These are phyloP conservation scores for Alloscopus bannaensis DNA, from an alignment of 2,888 invertebrate species.

Conservation along the genomic window DNA sequence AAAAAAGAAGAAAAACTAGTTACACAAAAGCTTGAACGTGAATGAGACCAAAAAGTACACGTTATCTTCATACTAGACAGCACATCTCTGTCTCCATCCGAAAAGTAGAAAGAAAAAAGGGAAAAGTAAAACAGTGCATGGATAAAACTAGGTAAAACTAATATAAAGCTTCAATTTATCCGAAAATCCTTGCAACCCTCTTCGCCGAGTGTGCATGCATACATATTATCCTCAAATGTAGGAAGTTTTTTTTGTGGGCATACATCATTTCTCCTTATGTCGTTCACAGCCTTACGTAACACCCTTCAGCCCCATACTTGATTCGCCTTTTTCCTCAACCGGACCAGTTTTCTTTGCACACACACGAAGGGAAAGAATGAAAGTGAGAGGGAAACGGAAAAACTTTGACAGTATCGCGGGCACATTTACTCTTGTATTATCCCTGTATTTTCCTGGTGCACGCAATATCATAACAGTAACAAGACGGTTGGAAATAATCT, in stretches of 20 bases:
- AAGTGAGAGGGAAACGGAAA: not conserved
- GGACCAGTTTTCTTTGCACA: not conserved
- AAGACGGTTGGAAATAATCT: no score
- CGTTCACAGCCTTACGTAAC: no score
- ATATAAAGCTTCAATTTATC: constrained; percentile 4
- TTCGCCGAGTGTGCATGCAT: not conserved
- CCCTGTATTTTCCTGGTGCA: not conserved
- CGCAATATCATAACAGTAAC: not conserved
- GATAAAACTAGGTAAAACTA: constrained; percentile 13
- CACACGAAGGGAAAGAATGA: not conserved
- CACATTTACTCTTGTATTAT: not conserved
- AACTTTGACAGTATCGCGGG: not conserved
- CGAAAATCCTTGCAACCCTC: not conserved
- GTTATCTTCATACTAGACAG: constrained; percentile 38
- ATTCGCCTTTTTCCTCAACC: not conserved
- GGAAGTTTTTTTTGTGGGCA: not conserved
- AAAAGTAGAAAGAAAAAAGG: not conserved
- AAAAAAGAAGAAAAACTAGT: constrained; percentile 13
- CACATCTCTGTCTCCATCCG: not conserved
- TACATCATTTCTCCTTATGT: not conserved
- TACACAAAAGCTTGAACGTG: not conserved
- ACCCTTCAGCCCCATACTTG: no score
- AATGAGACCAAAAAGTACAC: constrained; percentile 14
- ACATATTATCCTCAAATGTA: no score
- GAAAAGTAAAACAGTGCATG: not conserved